Conservation (phyloP, 2,113 vertebrate species). For the Falco punctatus region DNA sequence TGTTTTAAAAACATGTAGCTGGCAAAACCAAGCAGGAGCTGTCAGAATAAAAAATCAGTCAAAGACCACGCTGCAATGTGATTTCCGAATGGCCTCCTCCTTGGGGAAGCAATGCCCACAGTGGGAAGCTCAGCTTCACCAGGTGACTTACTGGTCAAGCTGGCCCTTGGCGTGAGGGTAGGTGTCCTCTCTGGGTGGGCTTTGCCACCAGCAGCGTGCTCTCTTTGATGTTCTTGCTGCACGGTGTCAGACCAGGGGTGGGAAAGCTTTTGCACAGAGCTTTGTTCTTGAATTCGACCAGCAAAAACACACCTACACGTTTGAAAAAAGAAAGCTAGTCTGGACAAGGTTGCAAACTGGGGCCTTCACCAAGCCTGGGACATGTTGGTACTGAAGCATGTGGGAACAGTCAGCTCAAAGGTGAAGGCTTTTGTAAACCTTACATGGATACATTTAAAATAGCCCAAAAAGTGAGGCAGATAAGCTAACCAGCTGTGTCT, state of each 20-base stretch:
- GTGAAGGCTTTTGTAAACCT: background rate
- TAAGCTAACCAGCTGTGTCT: background rate
- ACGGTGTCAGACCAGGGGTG: background rate
- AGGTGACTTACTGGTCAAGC: accelerated
- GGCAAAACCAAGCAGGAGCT: background rate
- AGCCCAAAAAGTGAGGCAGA: background rate
- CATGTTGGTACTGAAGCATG: background rate
- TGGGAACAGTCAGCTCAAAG: background rate
- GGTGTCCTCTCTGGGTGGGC: background rate
- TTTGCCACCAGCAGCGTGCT: accelerated
- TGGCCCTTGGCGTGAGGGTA: background rate
- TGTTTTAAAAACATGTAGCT: background rate
- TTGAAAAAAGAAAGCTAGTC: background rate
- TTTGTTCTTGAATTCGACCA: background rate
- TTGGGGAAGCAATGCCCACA: background rate
- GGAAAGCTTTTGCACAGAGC: background rate
- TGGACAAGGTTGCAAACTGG: background rate
- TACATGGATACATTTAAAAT: background rate
- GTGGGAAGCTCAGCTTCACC: background rate
- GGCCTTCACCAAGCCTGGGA: background rate
- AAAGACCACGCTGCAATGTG: background rate
- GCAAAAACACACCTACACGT: accelerated
- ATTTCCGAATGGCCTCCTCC: background rate
- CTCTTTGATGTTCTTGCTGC: background rate
- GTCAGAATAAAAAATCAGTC: background rate